Percentiles rank a stretch among this genome's conserved stretches.
Conservation (phyloP, 2,113 vertebrate species). For the Agelaius phoeniceus region DNA sequence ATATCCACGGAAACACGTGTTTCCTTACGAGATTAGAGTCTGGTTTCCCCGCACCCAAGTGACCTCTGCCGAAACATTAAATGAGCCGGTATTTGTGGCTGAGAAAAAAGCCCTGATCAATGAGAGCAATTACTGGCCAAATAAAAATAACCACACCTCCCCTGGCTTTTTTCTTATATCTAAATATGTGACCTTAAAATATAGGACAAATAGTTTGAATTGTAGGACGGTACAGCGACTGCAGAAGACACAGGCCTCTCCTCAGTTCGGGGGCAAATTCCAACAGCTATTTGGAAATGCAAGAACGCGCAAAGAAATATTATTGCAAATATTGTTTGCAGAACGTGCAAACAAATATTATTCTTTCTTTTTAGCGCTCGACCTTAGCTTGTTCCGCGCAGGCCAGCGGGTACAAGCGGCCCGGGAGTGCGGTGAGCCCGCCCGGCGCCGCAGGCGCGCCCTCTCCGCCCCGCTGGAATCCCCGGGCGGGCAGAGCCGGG, state of each 20-base stretch:
- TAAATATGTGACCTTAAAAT: background rate
- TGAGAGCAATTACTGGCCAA: background rate
- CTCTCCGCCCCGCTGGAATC: background rate
- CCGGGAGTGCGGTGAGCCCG: fast-evolving
- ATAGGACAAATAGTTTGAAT: fast-evolving
- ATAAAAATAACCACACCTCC: background rate
- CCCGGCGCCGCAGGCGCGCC: fast-evolving
- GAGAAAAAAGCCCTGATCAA: background rate
- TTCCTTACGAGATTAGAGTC: fast-evolving
- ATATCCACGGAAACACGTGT: background rate
- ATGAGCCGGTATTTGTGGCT: fast-evolving
- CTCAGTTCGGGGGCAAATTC: background rate
- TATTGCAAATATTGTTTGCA: no score
- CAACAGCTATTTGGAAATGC: background rate
- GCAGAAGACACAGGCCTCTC: background rate
- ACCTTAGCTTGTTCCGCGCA: fast-evolving
- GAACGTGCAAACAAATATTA: background rate
- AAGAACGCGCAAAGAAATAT: background rate
- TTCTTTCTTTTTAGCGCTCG: background rate
- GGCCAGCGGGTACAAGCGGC: background rate
- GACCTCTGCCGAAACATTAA: background rate
- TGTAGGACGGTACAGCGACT: background rate
- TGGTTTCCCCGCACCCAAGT: background rate
- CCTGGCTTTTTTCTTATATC: background rate
- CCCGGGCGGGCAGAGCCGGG: background rate